Evolutionary conservation across 2,888 invertebrate genomes (phyloP).

Genomic region (Serripes groenlandicus): DNA sequence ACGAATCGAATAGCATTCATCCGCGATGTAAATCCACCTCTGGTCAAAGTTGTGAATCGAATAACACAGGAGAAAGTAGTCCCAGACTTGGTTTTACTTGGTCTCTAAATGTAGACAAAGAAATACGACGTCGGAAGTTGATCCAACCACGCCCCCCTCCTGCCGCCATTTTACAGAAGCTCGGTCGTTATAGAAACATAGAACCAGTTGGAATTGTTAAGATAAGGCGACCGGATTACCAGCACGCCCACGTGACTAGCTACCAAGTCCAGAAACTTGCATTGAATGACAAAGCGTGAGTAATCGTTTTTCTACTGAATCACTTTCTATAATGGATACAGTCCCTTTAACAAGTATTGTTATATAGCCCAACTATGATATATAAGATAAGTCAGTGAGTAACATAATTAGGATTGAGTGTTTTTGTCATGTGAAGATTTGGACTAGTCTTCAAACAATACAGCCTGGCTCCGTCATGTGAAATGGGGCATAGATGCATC

Average conservation of each 20-base stretch:
- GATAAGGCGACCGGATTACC: slow-evolving; percentile 18
- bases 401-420: too few relatives aligned
- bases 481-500: too few relatives aligned
- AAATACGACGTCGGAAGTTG: not conserved
- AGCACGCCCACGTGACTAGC: not conserved
- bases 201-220: slow-evolving; percentile 32
- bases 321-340: too few relatives aligned
- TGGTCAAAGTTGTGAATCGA: slow-evolving; percentile 4
- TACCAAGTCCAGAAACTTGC: slow-evolving; percentile 39
- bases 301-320: too few relatives aligned
- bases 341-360: too few relatives aligned
- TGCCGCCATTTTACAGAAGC: slow-evolving; percentile 26
- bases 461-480: too few relatives aligned
- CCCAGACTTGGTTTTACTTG: slow-evolving; percentile 50
- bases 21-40: slow-evolving; percentile 6
- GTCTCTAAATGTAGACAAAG: slow-evolving; percentile 38
- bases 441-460: too few relatives aligned
- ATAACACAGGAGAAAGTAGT: slow-evolving; percentile 13
- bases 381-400: too few relatives aligned
- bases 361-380: too few relatives aligned
- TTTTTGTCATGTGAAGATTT: too few relatives aligned
- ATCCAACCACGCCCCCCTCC: slow-evolving; percentile 39
- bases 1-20: not conserved
- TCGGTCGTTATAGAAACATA: slow-evolving; percentile 29
- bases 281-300: slow-evolving; percentile 21